Evolutionary conservation across 2,113 vertebrate genomes (phyloP).

Genomic region (Myiopsitta monachus): DNA sequence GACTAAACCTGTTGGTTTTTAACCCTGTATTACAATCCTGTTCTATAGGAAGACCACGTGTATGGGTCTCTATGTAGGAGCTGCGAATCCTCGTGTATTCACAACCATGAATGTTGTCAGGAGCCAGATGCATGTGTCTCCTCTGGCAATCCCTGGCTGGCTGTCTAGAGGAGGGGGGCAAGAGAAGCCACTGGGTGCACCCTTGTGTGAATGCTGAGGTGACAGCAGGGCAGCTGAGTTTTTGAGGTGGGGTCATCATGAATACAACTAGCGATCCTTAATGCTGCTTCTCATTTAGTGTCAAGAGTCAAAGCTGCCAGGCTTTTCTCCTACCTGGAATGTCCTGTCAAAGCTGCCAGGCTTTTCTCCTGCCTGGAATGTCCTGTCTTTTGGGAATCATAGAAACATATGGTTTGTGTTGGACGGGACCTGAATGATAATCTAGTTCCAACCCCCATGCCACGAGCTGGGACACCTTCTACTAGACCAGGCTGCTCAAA

Average conservation of each 20-base stretch:
- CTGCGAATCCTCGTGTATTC: too few relatives aligned
- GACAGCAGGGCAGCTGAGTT: neutral
- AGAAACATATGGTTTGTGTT: neutral
- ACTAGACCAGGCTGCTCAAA: neutral
- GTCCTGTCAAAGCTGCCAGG: neutral
- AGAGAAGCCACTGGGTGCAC: neutral
- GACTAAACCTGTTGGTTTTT: neutral
- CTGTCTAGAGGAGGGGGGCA: accelerated
- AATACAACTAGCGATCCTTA: too few relatives aligned
- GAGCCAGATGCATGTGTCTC: too few relatives aligned
- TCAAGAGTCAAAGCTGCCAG: neutral
- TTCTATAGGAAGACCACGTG: neutral
- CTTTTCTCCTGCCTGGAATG: neutral
- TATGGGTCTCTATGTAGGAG: neutral
- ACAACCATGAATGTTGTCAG: neutral
- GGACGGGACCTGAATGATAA: neutral
- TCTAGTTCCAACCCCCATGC: neutral
- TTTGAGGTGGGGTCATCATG: neutral
- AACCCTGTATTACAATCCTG: neutral
- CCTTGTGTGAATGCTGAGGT: accelerated
- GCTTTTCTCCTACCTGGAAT: neutral
- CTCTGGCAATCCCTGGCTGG: neutral
- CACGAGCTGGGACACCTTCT: neutral
- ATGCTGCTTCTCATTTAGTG: neutral
- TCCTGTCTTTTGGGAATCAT: neutral